These are phyloP conservation scores for Oreocharis arfaki DNA, from an alignment of 2,113 vertebrate genomes.

Conservation along the genomic window DNA sequence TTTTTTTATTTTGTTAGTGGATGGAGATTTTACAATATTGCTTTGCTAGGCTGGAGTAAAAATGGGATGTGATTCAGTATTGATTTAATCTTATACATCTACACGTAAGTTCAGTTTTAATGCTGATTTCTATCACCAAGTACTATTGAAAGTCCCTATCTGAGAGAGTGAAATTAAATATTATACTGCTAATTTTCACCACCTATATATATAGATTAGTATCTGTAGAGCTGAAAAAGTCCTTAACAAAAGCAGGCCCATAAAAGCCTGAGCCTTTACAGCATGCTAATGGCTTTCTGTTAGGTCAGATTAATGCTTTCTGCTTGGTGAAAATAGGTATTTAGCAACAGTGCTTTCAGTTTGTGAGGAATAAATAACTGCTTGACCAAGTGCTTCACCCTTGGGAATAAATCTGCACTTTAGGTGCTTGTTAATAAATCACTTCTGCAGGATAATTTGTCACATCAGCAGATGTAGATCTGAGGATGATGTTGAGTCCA, in stretches of 20 bases:
- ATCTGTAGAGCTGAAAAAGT: background rate
- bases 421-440: background rate
- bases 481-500: background rate
- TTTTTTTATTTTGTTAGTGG: background rate
- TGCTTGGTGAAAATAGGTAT: slow-evolving; percentile 27
- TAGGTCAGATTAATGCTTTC: slow-evolving; percentile 30
- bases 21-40: background rate
- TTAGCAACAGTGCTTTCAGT: slow-evolving; percentile 15
- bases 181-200: background rate
- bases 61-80: background rate
- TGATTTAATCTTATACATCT: background rate
- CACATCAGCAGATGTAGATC: background rate
- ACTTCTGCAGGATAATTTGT: background rate
- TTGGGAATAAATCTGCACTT: slow-evolving; percentile 4
- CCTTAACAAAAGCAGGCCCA: background rate
- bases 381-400: background rate
- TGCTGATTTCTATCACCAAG: background rate
- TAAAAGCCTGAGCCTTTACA: slow-evolving; percentile 10
- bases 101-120: background rate
- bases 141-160: background rate
- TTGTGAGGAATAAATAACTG: slow-evolving; percentile 27
- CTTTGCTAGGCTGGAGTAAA: background rate
- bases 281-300: slow-evolving; percentile 43
- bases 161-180: slow-evolving; percentile 5
- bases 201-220: background rate